Evolutionary conservation across 30 jellyfish, hydroid and myxozoan genomes (phyloP).

Genomic region (Hydra vulgaris): DNA sequence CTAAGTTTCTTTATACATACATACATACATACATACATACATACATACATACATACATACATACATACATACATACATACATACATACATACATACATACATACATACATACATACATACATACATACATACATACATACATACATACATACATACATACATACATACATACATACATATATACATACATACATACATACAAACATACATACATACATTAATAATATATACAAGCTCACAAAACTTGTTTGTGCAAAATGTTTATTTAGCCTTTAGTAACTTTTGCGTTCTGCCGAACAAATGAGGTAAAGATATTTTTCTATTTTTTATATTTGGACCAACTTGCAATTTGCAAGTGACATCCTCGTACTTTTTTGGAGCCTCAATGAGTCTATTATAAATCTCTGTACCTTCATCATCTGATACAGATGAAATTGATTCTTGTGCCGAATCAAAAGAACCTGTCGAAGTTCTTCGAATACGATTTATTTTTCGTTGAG

Average conservation of each 20-base stretch:
- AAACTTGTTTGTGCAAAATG: neutral
- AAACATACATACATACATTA: too few species aligned
- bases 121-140: too few species aligned
- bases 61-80: too few species aligned
- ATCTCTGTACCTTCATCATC: slow-evolving; percentile 16
- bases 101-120: too few species aligned
- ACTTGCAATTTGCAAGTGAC: slow-evolving; percentile 18
- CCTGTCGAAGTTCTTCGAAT: slow-evolving; percentile 32
- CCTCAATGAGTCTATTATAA: neutral
- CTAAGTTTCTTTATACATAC: too few species aligned
- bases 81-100: too few species aligned
- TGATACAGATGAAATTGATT: slow-evolving; percentile 20
- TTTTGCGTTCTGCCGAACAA: slow-evolving; percentile 13
- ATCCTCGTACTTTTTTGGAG: neutral
- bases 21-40: too few species aligned
- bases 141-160: too few species aligned
- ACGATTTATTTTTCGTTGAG: neutral
- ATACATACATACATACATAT: too few species aligned
- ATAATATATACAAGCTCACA: too few species aligned
- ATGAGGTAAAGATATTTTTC: slow-evolving; percentile 29
- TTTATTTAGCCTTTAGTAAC: neutral
- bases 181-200: too few species aligned
- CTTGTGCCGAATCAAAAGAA: slow-evolving; percentile 17
- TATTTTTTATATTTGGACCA: slow-evolving; percentile 15
- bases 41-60: too few species aligned